Base-by-base conservation (phyloP, 2,113 vertebrate genomes). In the Otis tarda region DNA sequence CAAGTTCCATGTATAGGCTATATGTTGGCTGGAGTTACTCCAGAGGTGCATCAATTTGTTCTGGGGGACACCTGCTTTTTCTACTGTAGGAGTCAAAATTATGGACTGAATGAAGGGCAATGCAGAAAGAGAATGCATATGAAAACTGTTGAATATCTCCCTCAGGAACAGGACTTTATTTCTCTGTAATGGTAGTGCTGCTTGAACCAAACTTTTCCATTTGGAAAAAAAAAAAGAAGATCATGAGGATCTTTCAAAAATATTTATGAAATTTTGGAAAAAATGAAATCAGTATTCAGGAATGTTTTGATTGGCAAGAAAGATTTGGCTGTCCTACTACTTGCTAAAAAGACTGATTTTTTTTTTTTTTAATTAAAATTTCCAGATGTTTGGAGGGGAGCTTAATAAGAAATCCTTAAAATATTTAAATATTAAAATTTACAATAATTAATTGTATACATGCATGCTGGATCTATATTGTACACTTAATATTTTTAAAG, bases 221-320 rank as follows among this genome's bases (percentile, higher is more conserved):
- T 80, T n/a, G 22, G 21, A 7, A 61, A 61, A 31, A 61, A 39
- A 67, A 31, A 55, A 21, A 65, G 24, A 60, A 30, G 7, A 76
- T 31, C 11, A 28, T 14, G 31, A 57, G 21, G 30, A 87, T 77
- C 79, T 93, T 9, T 1, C 8, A 69, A 83, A 94, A 80, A 79
- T 41, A 96, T 49, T 65, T 74, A n/a, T 61, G 80, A 83, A 92
- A 90, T 89, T 95, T 87, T 85, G n/a, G 71, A 49, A 69, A 88
- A 85, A 89, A 39, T 57, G 4, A 89, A 87, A 88, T 83, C 53
- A 87, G 45, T 91, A 30, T 85, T 87, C 91, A 33, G 45, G 45
- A 89, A 83, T 8, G 4, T 86, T 92, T 91, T 73, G 74, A 53
- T 90, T 88, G 70, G 59, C 59, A 83, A 88, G 69, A 90, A 59